Evolutionary conservation across 2,797 vertebrate species (phyloP).

Genomic region (Tamandua tetradactyla): DNA sequence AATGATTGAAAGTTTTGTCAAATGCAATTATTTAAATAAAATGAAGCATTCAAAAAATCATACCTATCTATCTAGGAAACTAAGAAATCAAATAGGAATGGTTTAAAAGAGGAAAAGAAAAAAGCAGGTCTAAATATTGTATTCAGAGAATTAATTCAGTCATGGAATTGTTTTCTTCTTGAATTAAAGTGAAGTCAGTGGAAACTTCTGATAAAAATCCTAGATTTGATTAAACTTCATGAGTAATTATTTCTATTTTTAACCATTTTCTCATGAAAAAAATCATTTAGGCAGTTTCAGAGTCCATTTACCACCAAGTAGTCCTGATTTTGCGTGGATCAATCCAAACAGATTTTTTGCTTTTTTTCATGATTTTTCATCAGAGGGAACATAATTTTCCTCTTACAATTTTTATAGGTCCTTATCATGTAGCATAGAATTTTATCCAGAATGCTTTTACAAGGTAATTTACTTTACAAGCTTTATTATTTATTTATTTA

Average conservation of each 20-base stretch:
- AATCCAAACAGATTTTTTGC: neutral
- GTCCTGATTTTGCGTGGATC: neutral
- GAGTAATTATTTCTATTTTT: slow-evolving; percentile 59
- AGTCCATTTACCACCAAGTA: slow-evolving; percentile 8
- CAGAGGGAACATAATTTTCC: neutral
- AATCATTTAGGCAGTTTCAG: slow-evolving; percentile 14
- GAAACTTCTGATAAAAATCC: slow-evolving; percentile 72
- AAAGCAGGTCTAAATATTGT: neutral
- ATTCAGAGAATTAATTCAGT: slow-evolving; percentile 19
- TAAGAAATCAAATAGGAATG: slow-evolving; percentile 10
- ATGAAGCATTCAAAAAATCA: neutral
- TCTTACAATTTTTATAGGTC: neutral
- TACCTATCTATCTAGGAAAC: neutral
- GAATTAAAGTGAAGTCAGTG: slow-evolving; percentile 50
- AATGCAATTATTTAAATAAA: slow-evolving; percentile 36
- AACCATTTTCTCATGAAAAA: slow-evolving; percentile 10
- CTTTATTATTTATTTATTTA: too few relatives aligned
- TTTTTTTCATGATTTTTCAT: neutral
- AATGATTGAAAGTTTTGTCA: slow-evolving; percentile 24
- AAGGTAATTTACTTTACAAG: slow-evolving; percentile 18
- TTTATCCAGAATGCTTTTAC: neutral
- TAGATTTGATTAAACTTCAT: slow-evolving; percentile 64
- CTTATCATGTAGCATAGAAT: neutral
- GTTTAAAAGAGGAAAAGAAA: neutral
- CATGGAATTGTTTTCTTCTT: slow-evolving; percentile 50